A percentile compares a stretch with the other conserved stretches of the same genome.
phyloP scores from a whole-genome alignment of 2,113 vertebrate genomes.

The Aplodontia rufa region DNA sequence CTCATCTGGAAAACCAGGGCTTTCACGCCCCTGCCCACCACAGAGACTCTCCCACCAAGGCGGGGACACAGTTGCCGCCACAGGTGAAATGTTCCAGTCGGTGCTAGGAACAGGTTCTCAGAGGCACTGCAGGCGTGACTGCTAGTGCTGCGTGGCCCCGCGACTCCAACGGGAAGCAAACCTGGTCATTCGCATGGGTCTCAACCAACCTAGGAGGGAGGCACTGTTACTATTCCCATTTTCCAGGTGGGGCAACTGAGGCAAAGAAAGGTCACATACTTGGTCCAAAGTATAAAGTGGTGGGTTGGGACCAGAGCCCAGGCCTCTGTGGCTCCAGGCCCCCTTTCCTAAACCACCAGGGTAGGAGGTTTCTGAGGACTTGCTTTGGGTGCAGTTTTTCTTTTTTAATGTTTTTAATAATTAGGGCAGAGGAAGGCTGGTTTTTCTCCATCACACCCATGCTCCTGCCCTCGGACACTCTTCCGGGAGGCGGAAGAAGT shows the following conservation, averaged over 20 bases:
- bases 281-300: neutral
- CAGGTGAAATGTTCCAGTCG: neutral
- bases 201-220: neutral
- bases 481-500: neutral
- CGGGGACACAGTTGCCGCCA: rapidly evolving
- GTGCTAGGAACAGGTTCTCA: neutral
- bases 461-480: neutral
- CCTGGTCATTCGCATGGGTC: neutral
- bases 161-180: rapidly evolving
- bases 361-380: neutral
- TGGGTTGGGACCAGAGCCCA: neutral
- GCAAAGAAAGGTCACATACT: neutral
- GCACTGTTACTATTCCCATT: neutral
- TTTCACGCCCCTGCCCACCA: no score
- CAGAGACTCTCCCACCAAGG: neutral
- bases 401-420: neutral
- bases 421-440: neutral
- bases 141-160: rapidly evolving
- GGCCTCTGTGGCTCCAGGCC: no score
- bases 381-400: no score
- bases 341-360: neutral
- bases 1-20: neutral
- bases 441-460: neutral
- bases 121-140: rapidly evolving
- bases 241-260: neutral